Evolutionary conservation across 2,113 vertebrate genomes (phyloP), one percentile per base, ranked within the genome.

Genomic region (Numenius arquata): DNA sequence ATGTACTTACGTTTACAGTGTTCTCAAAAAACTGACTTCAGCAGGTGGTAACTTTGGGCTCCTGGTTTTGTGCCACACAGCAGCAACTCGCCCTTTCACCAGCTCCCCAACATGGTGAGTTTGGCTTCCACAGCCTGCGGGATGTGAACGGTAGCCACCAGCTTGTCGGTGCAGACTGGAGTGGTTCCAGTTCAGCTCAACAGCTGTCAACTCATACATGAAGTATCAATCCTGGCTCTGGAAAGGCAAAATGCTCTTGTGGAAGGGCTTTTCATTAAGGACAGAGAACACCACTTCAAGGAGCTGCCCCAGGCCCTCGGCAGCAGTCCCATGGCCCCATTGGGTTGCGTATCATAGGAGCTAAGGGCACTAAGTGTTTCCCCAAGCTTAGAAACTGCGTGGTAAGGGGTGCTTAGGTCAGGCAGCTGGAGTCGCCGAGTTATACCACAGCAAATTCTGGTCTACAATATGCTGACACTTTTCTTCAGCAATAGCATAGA

Each of bases 311-410:
- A 23, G 41, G 16, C 14, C 63, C 61, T 30, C 41, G 40, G 62
- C 30, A 7, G 2, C 18, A 89, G 41, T 38, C 36, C 52, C 65
- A n/a, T 15, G 23, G 61, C 45, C 43, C n/a, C 0, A 0, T 14
- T 71, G 66, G 12, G 20, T 34, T 72, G 43, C 52, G 61, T 25
- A n/a, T 71, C 73, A 59, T 38, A 4, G 6, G 25, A 53, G 71
- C 34, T 58, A 65, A 92, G 45, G 26, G 32, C 59, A 41, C 9
- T 27, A 77, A 48, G 70, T 67, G 19, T 30, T 93, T 62, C 36
- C 38, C 27, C 59, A 77, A 68, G 47, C 70, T 89, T 59, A 85
- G 27, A 84, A 65, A 65, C 27, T 27, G 25, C 8, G 4, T 25
- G 23, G 9, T 45, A 78, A 43, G 32, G 73, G 48, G 30, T 56